phyloP scores from a whole-genome alignment of 2,797 vertebrate species.

The Tauraco hartlaubi region DNA sequence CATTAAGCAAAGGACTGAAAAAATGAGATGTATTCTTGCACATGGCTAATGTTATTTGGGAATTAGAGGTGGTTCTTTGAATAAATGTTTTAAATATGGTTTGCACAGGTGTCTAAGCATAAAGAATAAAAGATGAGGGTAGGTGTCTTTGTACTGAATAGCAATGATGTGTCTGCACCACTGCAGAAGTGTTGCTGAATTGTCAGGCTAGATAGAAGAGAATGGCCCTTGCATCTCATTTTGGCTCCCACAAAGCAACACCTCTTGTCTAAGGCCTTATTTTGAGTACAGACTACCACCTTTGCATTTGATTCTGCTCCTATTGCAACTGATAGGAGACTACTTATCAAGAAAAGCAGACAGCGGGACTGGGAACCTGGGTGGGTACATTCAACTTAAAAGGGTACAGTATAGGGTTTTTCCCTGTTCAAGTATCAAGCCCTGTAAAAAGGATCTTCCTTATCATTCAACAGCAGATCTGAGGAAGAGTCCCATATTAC shows the following conservation, averaged over 20 bases:
- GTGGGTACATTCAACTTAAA: neutral
- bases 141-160: neutral
- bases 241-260: neutral
- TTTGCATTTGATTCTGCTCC: neutral
- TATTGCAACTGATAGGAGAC: neutral
- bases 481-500: neutral
- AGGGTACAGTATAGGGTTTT: neutral
- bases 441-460: neutral
- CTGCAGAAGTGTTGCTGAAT: neutral
- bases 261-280: neutral
- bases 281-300: neutral
- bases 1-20: neutral
- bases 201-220: neutral
- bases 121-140: neutral
- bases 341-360: neutral
- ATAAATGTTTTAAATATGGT: neutral
- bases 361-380: neutral
- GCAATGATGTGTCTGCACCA: neutral
- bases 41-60: neutral
- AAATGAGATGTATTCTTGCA: neutral
- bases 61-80: constrained; percentile 3
- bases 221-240: neutral
- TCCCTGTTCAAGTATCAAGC: neutral
- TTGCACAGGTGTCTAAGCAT: neutral
- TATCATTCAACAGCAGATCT: neutral